A percentile compares a stretch with the other conserved stretches of the same genome.
These are phyloP conservation scores for Drosophila pachea DNA, from an alignment of 1,140 invertebrate species.

Conservation along the genomic window DNA sequence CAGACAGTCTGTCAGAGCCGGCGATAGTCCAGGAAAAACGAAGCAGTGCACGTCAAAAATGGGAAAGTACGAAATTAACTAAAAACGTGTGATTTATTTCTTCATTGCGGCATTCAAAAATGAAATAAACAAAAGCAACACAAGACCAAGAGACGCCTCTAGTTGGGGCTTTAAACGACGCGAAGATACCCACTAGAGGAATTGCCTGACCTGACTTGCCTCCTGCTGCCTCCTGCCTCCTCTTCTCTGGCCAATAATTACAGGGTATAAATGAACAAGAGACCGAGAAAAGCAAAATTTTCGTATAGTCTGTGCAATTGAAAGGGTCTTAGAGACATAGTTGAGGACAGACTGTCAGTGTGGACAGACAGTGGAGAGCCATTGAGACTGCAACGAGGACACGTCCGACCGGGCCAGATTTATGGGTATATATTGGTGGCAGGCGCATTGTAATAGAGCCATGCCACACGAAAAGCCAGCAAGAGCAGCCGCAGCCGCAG, in stretches of 20 bases:
- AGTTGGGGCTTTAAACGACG: not conserved
- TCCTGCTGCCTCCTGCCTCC: not conserved
- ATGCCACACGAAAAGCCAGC: conserved; percentile 23
- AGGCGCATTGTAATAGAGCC: conserved; percentile 30
- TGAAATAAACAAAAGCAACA: conserved; percentile 28
- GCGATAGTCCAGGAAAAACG: conserved; percentile 60
- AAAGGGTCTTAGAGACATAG: conserved; percentile 48
- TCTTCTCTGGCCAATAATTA: not conserved
- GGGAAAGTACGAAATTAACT: conserved; percentile 73
- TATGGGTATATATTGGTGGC: conserved; percentile 23
- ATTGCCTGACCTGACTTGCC: not conserved
- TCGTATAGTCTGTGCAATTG: conserved; percentile 46
- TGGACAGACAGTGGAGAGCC: not conserved
- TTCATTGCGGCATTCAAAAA: conserved; percentile 48
- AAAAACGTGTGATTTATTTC: conserved; percentile 76
- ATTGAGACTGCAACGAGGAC: conserved; percentile 24
- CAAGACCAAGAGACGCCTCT: not conserved
- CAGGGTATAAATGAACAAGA: conserved; percentile 4
- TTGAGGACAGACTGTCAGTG: not conserved
- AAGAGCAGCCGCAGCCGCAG: no score
- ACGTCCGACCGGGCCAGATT: conserved; percentile 41
- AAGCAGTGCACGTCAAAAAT: conserved; percentile 69
- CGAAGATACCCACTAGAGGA: not conserved
- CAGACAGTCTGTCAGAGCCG: conserved; percentile 10
- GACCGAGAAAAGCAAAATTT: conserved; percentile 6